Evolutionary conservation across 2,888 invertebrate species (phyloP), one percentile per base, ranked within the genome.

Genomic region (Sarcophaga subvicina): DNA sequence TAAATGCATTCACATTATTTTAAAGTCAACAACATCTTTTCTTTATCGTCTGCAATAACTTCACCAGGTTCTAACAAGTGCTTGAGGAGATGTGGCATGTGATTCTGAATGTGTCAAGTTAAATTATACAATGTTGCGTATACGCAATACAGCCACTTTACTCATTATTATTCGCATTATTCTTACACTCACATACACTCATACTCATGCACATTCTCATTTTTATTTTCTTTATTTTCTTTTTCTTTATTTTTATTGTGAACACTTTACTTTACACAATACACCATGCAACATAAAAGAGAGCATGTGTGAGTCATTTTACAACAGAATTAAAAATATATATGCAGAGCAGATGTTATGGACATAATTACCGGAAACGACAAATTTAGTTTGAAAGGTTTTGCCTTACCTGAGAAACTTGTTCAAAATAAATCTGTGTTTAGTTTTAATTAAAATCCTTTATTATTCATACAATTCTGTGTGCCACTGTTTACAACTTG

Each of bases 101-200:
- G 22, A 25, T 20, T 49, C 25, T 64, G 76, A 64, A 67, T 78
- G 78, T 67, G 83, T 78, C 77, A 76, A 66, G 45, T 77, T 62
- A 45, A 76, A 63, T 80, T 80, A 49, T 71, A 84, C 84, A 84
- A 79, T 64, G 84, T 84, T 87, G 84, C 87, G 87, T 87, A 87
- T 84, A 87, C 87, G 87, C 87, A 87, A 78, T 82, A 70, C 12
- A 71, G 81, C 78, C 83, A 83, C 84, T 85, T 80, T 64, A 22
- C 27, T 63, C 73, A 80, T 71, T 84, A 76, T 80, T 47, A 49
- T 37, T 71, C 66, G 4, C 17, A 54, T 54, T 54, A 54, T 54
- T 54, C 14, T 54, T n/a, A 45, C 54, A 71, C 78, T 77, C 78
- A n/a, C 67, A 20, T 25, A 59, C 73, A 49, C 8, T 49, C 27